Percentiles rank a stretch among this genome's conserved stretches.
Evolutionary conservation across 2,113 vertebrate genomes (phyloP).

Genomic region (Psophia crepitans): DNA sequence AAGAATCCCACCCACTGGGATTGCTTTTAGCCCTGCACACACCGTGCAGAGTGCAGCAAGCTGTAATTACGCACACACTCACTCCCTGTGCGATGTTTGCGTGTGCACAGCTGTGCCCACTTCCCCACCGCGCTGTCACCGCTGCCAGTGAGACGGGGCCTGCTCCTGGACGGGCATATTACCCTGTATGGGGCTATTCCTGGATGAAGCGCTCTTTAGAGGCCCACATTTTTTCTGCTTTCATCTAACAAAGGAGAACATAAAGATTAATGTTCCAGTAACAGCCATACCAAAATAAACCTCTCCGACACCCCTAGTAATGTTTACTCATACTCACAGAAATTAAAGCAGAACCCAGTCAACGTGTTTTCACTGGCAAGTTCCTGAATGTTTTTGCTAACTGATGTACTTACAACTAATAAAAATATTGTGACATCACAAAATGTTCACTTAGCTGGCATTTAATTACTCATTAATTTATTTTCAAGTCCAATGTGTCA

Average conservation of each 20-base stretch:
- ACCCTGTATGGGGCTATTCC: background rate
- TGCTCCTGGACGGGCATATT: background rate
- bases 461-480: background rate
- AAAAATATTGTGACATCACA: constrained; percentile 46
- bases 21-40: background rate
- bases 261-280: background rate
- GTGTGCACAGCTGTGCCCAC: background rate
- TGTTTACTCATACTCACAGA: background rate
- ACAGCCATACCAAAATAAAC: background rate
- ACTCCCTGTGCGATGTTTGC: fast-evolving
- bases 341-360: background rate
- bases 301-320: background rate
- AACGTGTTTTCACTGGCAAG: background rate
- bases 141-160: background rate
- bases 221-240: background rate
- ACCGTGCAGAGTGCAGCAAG: no score
- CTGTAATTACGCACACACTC: background rate
- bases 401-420: background rate
- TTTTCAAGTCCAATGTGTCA: constrained; percentile 28
- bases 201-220: background rate
- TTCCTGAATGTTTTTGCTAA: background rate
- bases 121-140: no score
- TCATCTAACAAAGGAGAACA: background rate
- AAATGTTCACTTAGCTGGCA: background rate
- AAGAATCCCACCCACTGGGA: background rate